Percentiles rank a stretch among this genome's conserved stretches.
Conservation (phyloP, 2,888 invertebrate genomes). For the Tachina grossa region DNA sequence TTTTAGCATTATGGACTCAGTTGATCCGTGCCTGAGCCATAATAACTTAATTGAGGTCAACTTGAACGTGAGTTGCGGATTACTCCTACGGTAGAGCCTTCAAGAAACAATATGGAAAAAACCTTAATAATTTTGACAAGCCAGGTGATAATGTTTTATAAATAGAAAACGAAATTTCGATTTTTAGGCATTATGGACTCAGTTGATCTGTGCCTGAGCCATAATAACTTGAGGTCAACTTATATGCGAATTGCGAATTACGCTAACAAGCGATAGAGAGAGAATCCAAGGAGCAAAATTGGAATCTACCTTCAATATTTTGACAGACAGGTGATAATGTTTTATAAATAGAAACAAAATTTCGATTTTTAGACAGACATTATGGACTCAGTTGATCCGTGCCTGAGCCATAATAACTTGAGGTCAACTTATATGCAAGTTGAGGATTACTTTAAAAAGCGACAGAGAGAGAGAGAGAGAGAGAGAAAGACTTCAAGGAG, state of each 20-base stretch:
- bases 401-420: conserved; percentile 66
- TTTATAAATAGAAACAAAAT: neutral
- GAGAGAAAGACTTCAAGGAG: too few relatives aligned
- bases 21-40: conserved; percentile 73
- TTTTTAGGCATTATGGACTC: conserved; percentile 72
- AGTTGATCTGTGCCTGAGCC: conserved; percentile 73
- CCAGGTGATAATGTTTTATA: conserved; percentile 2
- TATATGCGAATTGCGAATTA: too few relatives aligned
- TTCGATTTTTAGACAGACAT: conserved; percentile 72
- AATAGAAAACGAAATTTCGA: conserved; percentile 17
- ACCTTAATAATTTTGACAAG: neutral
- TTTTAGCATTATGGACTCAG: conserved; percentile 73
- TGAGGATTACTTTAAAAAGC: too few relatives aligned
- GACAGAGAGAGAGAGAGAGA: too few relatives aligned
- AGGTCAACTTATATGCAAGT: neutral
- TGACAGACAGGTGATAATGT: conserved; percentile 2
- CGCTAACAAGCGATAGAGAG: too few relatives aligned
- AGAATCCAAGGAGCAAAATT: neutral
- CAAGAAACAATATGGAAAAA: neutral
- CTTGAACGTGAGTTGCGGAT: neutral
- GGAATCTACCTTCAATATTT: neutral
- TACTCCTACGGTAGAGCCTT: neutral
- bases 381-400: conserved; percentile 73
- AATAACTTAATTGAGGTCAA: conserved; percentile 44
- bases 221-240: conserved; percentile 30